phyloP scores from a whole-genome alignment of 2,113 vertebrate genomes.

The Thinocorus orbignyianus region DNA sequence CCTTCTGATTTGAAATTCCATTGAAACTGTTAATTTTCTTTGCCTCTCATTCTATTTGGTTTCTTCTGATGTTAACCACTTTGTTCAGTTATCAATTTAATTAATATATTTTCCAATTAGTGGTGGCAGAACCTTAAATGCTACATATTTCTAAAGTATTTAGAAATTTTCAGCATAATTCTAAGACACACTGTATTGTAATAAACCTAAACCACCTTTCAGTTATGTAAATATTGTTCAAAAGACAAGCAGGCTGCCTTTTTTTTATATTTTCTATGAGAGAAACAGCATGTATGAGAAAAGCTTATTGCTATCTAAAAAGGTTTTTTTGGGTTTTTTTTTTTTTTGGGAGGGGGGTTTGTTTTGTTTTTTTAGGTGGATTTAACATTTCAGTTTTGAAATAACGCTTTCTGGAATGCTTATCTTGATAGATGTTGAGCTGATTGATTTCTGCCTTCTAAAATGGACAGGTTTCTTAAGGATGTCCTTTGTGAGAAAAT shows the following conservation, averaged over 20 bases:
- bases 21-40: constrained; percentile 29
- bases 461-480: not conserved
- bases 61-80: constrained; percentile 45
- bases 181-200: not conserved
- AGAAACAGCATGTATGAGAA: not conserved
- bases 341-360: not conserved
- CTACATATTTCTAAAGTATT: not conserved
- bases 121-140: not conserved
- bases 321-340: not conserved
- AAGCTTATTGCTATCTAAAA: not conserved
- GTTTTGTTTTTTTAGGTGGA: not conserved
- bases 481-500: not conserved
- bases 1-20: not conserved
- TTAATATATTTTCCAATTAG: constrained; percentile 42
- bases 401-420: not conserved
- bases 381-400: not conserved
- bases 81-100: constrained; percentile 44
- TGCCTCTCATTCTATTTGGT: not conserved
- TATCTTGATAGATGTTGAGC: not conserved
- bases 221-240: not conserved
- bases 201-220: not conserved
- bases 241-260: not conserved
- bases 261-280: not conserved
- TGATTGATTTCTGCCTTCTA: not conserved
- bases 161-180: not conserved